Percentiles rank a stretch among this genome's conserved stretches.
phyloP scores from a whole-genome alignment of 2,113 vertebrate genomes.

The Dryoscopus gambensis region DNA sequence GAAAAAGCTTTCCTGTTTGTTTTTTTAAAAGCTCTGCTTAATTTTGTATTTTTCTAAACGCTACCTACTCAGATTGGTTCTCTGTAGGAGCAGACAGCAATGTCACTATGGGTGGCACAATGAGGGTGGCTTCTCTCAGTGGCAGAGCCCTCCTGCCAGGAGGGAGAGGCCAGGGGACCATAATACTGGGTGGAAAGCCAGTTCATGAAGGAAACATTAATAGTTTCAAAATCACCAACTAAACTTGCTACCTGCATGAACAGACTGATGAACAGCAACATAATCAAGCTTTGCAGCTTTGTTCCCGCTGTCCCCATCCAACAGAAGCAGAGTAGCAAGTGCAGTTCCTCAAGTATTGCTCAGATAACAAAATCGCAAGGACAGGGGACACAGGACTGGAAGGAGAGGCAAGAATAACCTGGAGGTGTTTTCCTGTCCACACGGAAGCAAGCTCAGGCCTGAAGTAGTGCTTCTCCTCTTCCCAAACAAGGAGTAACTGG shows the following conservation, averaged over 20 bases:
- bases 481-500: neutral
- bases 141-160: neutral
- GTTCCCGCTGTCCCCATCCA: neutral
- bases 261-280: neutral
- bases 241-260: neutral
- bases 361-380: neutral
- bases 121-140: neutral
- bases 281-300: neutral
- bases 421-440: neutral
- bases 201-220: neutral
- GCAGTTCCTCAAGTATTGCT: neutral
- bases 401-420: neutral
- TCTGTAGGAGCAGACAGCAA: neutral
- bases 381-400: neutral
- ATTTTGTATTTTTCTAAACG: neutral
- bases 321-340: neutral
- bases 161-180: rapidly evolving
- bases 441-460: neutral
- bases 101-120: neutral
- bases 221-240: neutral
- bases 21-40: neutral
- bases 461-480: neutral
- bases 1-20: neutral
- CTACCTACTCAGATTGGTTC: neutral
- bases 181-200: neutral